phyloP scores from a whole-genome alignment of 2,888 invertebrate genomes.

The Ophioninae sp. region DNA sequence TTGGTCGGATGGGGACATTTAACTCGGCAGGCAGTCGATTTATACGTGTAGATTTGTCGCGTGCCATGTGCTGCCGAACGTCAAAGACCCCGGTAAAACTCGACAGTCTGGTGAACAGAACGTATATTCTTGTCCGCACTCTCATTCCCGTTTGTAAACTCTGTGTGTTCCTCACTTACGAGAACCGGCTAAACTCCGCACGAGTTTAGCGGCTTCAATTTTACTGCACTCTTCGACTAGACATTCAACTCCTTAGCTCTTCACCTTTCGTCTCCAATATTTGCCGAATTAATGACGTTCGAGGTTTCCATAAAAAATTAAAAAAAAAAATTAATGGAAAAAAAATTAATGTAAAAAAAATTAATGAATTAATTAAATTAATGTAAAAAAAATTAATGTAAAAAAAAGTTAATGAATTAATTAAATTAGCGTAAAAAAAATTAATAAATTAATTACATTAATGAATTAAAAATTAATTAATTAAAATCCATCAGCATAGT shows the following conservation, averaged over 20 bases:
- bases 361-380: too few relatives aligned
- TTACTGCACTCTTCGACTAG: not conserved
- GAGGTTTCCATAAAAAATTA: too few relatives aligned
- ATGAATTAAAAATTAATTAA: too few relatives aligned
- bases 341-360: too few relatives aligned
- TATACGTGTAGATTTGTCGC: conserved; percentile 10
- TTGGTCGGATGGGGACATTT: not conserved
- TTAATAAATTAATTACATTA: too few relatives aligned
- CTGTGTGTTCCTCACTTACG: conserved; percentile 21
- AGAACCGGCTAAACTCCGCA: conserved; percentile 13
- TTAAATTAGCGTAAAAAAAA: too few relatives aligned
- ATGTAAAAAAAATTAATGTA: too few relatives aligned
- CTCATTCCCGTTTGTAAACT: conserved; percentile 40
- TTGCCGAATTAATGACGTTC: too few relatives aligned
- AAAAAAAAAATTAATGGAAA: too few relatives aligned
- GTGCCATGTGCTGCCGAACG: conserved; percentile 47
- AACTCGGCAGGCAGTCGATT: not conserved
- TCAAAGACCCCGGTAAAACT: conserved; percentile 46
- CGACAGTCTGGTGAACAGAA: conserved; percentile 53
- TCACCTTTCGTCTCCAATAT: not conserved
- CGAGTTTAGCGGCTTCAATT: conserved; percentile 18
- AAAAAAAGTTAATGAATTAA: too few relatives aligned
- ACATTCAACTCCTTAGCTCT: not conserved
- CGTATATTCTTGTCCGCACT: conserved; percentile 58
- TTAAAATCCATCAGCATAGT: too few relatives aligned